Percentiles rank a stretch among this genome's conserved stretches.
Conservation (phyloP, 92 coral and sea anemone genomes). For the Epizoanthus scotinus region DNA sequence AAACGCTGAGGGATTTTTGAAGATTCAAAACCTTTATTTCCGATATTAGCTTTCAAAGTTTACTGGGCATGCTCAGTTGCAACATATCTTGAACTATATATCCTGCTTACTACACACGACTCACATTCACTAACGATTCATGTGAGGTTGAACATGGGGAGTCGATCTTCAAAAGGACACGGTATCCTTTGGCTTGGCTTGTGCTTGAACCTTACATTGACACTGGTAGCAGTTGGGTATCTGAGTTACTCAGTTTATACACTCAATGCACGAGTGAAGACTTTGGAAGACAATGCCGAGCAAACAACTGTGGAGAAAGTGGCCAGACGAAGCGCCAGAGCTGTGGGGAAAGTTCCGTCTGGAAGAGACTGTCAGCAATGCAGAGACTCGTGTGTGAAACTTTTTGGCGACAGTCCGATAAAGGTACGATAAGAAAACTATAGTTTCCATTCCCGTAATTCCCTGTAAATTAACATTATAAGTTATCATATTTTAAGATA, state of each 20-base stretch:
- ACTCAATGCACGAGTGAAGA: slow-evolving; percentile 13
- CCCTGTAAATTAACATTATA: too few species aligned
- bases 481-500: too few species aligned
- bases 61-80: neutral
- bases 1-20: too few species aligned
- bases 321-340: slow-evolving; percentile 11
- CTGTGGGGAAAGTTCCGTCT: slow-evolving; percentile 8
- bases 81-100: neutral
- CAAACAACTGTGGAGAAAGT: neutral
- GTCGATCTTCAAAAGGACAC: neutral
- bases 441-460: too few species aligned
- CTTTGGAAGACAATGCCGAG: neutral
- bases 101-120: neutral
- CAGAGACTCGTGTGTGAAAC: slow-evolving; percentile 28
- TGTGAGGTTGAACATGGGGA: slow-evolving; percentile 4
- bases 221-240: slow-evolving; percentile 19
- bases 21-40: too few species aligned
- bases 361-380: slow-evolving; percentile 33
- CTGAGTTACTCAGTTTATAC: slow-evolving; percentile 24
- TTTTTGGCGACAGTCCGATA: slow-evolving; percentile 13
- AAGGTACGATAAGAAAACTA: neutral
- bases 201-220: slow-evolving; percentile 17
- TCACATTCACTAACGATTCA: neutral
- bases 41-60: too few species aligned
- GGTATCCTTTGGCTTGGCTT: slow-evolving; percentile 12